Conservation (phyloP, 2,113 vertebrate genomes). For the Pogonocichla stellata region DNA sequence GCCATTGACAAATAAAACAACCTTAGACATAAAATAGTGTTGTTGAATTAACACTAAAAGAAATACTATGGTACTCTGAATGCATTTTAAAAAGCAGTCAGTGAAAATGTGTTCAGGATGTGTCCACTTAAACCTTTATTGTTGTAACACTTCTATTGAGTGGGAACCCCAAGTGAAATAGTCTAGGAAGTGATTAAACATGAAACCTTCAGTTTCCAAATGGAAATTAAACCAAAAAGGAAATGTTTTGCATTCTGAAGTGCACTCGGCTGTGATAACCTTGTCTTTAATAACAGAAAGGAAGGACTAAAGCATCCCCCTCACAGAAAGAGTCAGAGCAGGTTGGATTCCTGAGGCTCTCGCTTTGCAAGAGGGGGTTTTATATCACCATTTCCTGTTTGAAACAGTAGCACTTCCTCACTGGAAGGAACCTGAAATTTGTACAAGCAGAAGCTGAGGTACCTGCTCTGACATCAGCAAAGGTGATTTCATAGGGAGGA, state of each 20-base stretch:
- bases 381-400: neutral
- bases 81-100: neutral
- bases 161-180: neutral
- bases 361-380: neutral
- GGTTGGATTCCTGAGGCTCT: neutral
- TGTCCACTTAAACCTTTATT: neutral
- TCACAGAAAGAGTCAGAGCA: neutral
- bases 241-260: neutral
- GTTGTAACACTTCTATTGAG: neutral
- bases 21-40: neutral
- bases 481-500: neutral
- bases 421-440: neutral
- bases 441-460: neutral
- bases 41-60: neutral
- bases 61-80: neutral
- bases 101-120: neutral
- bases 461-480: neutral
- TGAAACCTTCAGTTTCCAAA: neutral
- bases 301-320: neutral
- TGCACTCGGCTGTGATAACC: neutral
- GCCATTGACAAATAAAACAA: neutral
- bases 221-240: neutral
- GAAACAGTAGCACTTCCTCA: neutral
- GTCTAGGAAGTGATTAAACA: neutral
- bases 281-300: neutral